Evolutionary conservation across 2,888 invertebrate species (phyloP).

Genomic region (Keiferia lycopersicella): DNA sequence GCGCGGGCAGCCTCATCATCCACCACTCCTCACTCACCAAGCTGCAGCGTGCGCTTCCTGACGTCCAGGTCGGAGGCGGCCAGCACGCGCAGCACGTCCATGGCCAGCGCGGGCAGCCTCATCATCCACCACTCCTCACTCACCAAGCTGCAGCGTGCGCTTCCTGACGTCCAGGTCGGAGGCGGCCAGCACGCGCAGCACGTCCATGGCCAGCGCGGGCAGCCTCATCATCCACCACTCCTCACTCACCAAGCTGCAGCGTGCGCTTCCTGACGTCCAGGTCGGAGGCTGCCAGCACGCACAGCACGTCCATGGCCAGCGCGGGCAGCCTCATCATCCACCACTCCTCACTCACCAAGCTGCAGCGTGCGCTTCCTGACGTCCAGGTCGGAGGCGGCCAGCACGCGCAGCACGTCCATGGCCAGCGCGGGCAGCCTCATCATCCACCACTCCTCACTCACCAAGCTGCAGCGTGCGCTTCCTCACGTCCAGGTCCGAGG

Average conservation of each 20-base stretch:
- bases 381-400: slow-evolving; percentile 96
- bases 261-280: slow-evolving; percentile 96
- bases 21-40: slow-evolving; percentile 83
- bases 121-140: slow-evolving; percentile 7
- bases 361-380: slow-evolving; percentile 93
- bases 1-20: slow-evolving; percentile 87
- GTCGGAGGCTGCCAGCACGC: slow-evolving; percentile 96
- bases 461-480: slow-evolving; percentile 90
- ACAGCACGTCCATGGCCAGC: slow-evolving; percentile 98
- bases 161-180: slow-evolving; percentile 97
- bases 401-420: slow-evolving; percentile 98
- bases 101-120: slow-evolving; percentile 86
- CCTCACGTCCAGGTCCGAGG: slow-evolving; percentile 97
- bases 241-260: slow-evolving; percentile 81
- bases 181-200: slow-evolving; percentile 94
- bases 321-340: slow-evolving; percentile 88
- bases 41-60: slow-evolving; percentile 89
- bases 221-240: neutral
- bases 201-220: slow-evolving; percentile 96
- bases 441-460: too few relatives aligned
- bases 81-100: slow-evolving; percentile 98
- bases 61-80: slow-evolving; percentile 97
- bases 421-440: slow-evolving; percentile 87
- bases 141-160: slow-evolving; percentile 89
- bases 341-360: slow-evolving; percentile 80